Percentiles rank a stretch among this genome's conserved stretches.
Conservation (phyloP, 2,888 invertebrate genomes). For the Idaea biselata region DNA sequence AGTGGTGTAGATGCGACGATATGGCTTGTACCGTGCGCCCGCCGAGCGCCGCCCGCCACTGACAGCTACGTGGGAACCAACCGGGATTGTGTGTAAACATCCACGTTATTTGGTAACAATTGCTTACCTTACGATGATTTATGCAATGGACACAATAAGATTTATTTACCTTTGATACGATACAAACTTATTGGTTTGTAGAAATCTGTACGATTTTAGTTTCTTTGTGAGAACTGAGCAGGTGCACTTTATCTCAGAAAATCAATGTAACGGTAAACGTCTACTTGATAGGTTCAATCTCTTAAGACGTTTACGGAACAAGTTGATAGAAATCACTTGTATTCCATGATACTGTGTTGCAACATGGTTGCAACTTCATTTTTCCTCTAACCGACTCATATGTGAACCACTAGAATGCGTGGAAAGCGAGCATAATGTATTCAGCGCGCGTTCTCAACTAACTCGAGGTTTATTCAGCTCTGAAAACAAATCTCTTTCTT, state of each 20-base stretch:
- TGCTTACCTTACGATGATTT: slow-evolving; percentile 45
- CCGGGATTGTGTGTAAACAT: slow-evolving; percentile 62
- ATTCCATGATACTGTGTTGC: slow-evolving; percentile 41
- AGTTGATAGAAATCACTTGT: slow-evolving; percentile 36
- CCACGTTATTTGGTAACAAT: slow-evolving; percentile 56
- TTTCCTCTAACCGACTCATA: slow-evolving; percentile 43
- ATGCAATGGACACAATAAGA: slow-evolving; percentile 25
- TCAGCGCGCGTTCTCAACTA: slow-evolving; percentile 66
- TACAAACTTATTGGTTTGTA: background rate
- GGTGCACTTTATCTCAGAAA: background rate
- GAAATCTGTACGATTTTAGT: background rate
- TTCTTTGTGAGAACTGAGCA: background rate
- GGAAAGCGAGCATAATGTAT: slow-evolving; percentile 56
- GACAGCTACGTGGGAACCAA: slow-evolving; percentile 77
- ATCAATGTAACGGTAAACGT: slow-evolving; percentile 33
- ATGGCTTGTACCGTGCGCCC: slow-evolving; percentile 47
- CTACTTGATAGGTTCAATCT: slow-evolving; percentile 40
- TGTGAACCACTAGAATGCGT: slow-evolving; percentile 43
- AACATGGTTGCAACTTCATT: slow-evolving; percentile 42
- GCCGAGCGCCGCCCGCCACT: slow-evolving; percentile 51
- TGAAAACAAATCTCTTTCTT: slow-evolving; percentile 75
- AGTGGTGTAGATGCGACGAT: slow-evolving; percentile 75
- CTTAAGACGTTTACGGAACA: slow-evolving; percentile 39
- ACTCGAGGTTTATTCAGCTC: slow-evolving; percentile 68
- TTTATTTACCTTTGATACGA: slow-evolving; percentile 13